Percentiles rank a stretch among this genome's conserved stretches.
These are phyloP conservation scores for Artemisiospiza belli DNA, from an alignment of 2,113 vertebrate genomes.

Conservation along the genomic window DNA sequence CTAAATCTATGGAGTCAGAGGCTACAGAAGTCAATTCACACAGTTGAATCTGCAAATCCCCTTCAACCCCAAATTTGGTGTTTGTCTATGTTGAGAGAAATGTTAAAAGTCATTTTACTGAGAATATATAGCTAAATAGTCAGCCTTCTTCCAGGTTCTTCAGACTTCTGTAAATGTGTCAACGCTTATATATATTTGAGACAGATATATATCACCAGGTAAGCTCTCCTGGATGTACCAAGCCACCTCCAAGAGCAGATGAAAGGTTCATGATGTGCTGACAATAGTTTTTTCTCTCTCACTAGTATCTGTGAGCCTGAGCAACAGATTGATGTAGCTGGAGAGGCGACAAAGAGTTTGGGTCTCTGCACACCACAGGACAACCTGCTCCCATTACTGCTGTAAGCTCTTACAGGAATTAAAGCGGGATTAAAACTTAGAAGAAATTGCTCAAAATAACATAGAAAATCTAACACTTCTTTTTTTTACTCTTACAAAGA, in stretches of 20 bases:
- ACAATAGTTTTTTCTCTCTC: neutral
- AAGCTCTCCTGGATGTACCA: neutral
- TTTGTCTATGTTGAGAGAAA: neutral
- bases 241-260: neutral
- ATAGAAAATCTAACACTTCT: neutral
- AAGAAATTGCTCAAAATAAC: neutral
- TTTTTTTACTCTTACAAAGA: neutral
- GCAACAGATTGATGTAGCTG: accelerated
- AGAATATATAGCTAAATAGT: neutral
- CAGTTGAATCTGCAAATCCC: neutral
- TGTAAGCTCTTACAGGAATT: neutral
- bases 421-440: neutral
- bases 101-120: neutral
- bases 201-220: neutral
- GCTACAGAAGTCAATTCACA: neutral
- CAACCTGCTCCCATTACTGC: neutral
- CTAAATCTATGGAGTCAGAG: neutral
- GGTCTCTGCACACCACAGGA: neutral
- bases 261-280: neutral
- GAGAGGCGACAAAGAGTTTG: neutral
- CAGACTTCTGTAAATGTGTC: neutral
- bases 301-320: neutral
- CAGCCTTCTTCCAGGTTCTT: neutral
- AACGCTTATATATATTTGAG: neutral
- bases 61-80: neutral